These are phyloP conservation scores for Leptoclinus maculatus DNA, from an alignment of 2,797 vertebrate species.

Conservation along the genomic window DNA sequence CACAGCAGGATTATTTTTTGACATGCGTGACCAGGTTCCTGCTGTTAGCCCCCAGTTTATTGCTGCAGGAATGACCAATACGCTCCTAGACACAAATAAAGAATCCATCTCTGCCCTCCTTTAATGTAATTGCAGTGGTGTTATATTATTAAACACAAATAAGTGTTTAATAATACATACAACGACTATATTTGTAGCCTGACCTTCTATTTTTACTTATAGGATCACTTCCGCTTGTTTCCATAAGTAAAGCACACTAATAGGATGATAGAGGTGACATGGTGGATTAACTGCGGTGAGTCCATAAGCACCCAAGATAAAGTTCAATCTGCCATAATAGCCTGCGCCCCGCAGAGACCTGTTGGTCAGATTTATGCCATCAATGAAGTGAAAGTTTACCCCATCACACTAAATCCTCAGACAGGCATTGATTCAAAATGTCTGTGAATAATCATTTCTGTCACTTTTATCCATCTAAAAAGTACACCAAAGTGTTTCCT, in stretches of 20 bases:
- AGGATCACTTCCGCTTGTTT: constrained; percentile 29
- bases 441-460: constrained; percentile 6
- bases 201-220: constrained; percentile 16
- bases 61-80: constrained; percentile 50
- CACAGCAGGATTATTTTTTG: constrained; percentile 11
- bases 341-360: constrained; percentile 50
- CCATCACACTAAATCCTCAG: constrained; percentile 12
- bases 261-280: constrained; percentile 57
- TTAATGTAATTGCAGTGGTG: not conserved
- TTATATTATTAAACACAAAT: constrained; percentile 20
- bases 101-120: not conserved
- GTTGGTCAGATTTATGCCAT: constrained; percentile 41
- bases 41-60: constrained; percentile 26
- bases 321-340: constrained; percentile 49
- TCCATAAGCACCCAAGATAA: constrained; percentile 32
- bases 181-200: not conserved
- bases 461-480: not conserved
- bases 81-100: constrained; percentile 14
- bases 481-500: not conserved
- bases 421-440: constrained; percentile 6
- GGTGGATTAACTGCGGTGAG: constrained; percentile 35
- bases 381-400: constrained; percentile 13
- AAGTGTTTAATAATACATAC: constrained; percentile 7
- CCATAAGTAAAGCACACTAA: constrained; percentile 45
- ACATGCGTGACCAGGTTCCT: constrained; percentile 44